Percentiles rank a stretch among this genome's conserved stretches.
Evolutionary conservation across 2,888 invertebrate genomes (phyloP).

Genomic region (Drosophila meridionalis): DNA sequence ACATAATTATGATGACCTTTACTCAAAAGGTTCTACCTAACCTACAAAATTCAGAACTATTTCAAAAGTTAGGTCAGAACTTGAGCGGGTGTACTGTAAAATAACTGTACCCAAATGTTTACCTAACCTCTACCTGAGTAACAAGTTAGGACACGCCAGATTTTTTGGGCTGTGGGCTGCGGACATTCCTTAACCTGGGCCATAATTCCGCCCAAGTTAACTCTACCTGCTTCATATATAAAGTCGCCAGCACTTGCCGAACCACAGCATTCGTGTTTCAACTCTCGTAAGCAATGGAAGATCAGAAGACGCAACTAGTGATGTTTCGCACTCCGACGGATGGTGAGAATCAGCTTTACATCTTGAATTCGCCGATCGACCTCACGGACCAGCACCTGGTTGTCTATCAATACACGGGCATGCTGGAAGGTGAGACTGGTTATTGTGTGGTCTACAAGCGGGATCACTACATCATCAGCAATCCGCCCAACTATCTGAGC

Average conservation of each 20-base stretch:
- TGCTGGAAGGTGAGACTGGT: conserved; percentile 26
- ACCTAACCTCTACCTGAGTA: conserved; percentile 12
- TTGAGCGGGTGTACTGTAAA: neutral
- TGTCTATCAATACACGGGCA: conserved; percentile 50
- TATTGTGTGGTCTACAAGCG: conserved; percentile 67
- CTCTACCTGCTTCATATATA: conserved; percentile 43
- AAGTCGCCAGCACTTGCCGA: conserved; percentile 1
- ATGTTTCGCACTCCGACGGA: conserved; percentile 52
- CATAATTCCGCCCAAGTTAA: neutral
- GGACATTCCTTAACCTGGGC: neutral
- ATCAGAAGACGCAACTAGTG: conserved; percentile 38
- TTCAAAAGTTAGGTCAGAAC: neutral
- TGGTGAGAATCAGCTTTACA: conserved; percentile 46
- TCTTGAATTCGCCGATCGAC: conserved; percentile 63
- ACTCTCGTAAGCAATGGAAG: conserved; percentile 51
- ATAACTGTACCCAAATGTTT: neutral
- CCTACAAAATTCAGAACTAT: neutral
- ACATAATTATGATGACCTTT: neutral
- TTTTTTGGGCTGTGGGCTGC: neutral
- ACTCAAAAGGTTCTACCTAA: neutral
- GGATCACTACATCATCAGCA: conserved; percentile 58
- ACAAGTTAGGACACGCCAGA: conserved; percentile 19
- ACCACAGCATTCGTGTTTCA: conserved; percentile 35
- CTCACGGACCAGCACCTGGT: conserved; percentile 55
- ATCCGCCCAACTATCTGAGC: conserved; percentile 58